Evolutionary conservation across 1,140 invertebrate genomes (phyloP), one percentile per base, ranked within the genome.

Genomic region (Halictus rubicundus): DNA sequence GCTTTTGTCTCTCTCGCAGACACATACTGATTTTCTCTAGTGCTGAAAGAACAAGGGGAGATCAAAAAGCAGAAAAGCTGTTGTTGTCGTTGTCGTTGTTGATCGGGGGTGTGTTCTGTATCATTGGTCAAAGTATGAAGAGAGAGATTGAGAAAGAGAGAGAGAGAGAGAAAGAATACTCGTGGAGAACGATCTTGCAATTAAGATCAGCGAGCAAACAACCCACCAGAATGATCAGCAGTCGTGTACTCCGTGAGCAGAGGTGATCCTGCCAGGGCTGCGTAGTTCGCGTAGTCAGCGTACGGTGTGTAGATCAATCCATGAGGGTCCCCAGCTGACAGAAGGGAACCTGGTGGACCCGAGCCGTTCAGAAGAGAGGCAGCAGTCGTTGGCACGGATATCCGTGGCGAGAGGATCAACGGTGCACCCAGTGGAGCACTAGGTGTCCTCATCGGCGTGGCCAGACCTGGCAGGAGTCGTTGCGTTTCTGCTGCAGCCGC

Each of bases 221-320:
- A 98, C 97, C 97, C 97, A 98, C 97, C 97, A 95, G 97, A 96
- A 95, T 97, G 97, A 94, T 98, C 97, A 89, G 95, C 94, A 87
- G 95, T 94, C 86, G 96, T 95, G 94, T 98, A 98, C 91, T 97
- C 97, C 87, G 96, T 96, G 88, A 97, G 95, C 84, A 98, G 94
- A 74, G 97, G 97, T 69, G 97, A 96, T 46, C 96, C 95, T 46
- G 96, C 95, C 72, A 98, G 94, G 52, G 97, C 97, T 23, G 97
- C 96, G 92, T 98, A 98, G 91, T 97, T 97, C 89, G 96, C 95
- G 93, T 97, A 98, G 86, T 98, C 97, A 21, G 95, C 96, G 89
- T 98, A 98, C 1, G 97, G 97, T 94, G 93, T 96, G 95, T 94
- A 95, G 91, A 93, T 96, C 88, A 92, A 94, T 83, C 94, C 96